Base-by-base conservation (phyloP, 2,888 invertebrate genomes). In the Drosophila meridionalis region DNA sequence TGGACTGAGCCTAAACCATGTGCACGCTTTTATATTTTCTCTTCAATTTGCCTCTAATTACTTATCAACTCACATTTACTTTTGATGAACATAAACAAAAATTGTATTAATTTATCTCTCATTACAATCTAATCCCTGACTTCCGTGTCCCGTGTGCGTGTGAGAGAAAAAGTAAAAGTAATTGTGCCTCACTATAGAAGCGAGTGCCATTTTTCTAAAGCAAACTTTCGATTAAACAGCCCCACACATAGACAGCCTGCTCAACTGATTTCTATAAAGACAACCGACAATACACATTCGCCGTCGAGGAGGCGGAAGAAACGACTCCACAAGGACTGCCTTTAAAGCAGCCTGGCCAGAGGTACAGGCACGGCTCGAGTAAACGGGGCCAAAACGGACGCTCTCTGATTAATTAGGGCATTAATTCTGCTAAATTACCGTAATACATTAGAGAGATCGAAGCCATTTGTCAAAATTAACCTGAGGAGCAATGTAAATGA, bases 381-480 rank as follows among this genome's bases (percentile, higher is more conserved):
- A 48, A 56, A 60, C 52, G 34, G 55, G 64, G 64, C 56, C 68
- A 68, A 69, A 72, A 64, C 82, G 80, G 76, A 82, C 43, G 73
- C 55, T 76, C 66, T 62, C 87, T 92, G 92, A 92, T 92, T 92
- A 92, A 92, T 92, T 90, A 83, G 84, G 79, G 83, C 92, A 92
- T 92, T 92, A 91, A 92, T 92, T 92, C 90, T 91, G 90, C 89
- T 91, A 89, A 91, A 92, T 92, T 91, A 92, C 90, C 85, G 82
- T 86, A 89, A 92, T 92, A 90, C 90, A 90, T 93, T 93, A 91
- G 89, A 83, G 86, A 87, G 89, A 92, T 92, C 92, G 90, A 92
- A 92, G 87, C 86, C 83, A 92, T 92, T 93, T 92, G 89, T 92
- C 91, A 92, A 92, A 92, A 92, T 92, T 92, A 92, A 92, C 91